Evolutionary conservation across 2,113 vertebrate genomes (phyloP), one percentile per base, ranked within the genome.

Genomic region (Phylloscopus whistleri): DNA sequence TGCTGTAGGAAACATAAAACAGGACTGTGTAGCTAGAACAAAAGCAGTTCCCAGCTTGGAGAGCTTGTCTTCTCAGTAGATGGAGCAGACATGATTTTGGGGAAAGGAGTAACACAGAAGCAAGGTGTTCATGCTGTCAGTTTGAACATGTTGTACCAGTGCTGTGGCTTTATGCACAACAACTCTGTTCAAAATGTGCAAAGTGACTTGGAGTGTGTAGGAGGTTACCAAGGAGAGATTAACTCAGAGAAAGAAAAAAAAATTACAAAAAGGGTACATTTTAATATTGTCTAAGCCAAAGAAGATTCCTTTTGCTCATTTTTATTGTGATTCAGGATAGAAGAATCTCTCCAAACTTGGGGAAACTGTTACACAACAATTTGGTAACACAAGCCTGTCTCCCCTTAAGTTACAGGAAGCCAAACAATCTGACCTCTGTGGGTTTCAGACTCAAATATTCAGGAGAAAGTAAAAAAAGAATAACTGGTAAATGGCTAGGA

Each of bases 201-300:
- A 55, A 78, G 53, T 73, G 22, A 56, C 85, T 89, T 60, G 67
- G 58, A 70, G 59, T 24, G 37, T 86, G 93, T 95, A 62, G 93
- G 95, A 93, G 87, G 81, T 95, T 93, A 85, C 84, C 63, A 89
- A 95, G 74, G 91, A 93, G 72, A 91, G 82, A 87, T 63, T 72
- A 90, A 81, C 27, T 82, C 9, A 3, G 46, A 13, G 51, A 13
- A 9, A 75, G 75, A 9, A 1, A 13, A 33, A 39, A 44, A n/a
- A 37, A 48, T 19, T 27, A 49, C 20, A 52, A 30, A 89, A 92
- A 84, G 46, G 15, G 20, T 91, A 53, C 37, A 30, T 78, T 85
- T 95, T 87, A 41, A 79, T 91, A 79, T 85, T 93, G 46, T 83
- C 59, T 67, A 51, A 93, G 31, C 39, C 43, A 58, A 18, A 92